Evolutionary conservation across 2,797 vertebrate genomes (phyloP).

Genomic region (Falco cherrug): DNA sequence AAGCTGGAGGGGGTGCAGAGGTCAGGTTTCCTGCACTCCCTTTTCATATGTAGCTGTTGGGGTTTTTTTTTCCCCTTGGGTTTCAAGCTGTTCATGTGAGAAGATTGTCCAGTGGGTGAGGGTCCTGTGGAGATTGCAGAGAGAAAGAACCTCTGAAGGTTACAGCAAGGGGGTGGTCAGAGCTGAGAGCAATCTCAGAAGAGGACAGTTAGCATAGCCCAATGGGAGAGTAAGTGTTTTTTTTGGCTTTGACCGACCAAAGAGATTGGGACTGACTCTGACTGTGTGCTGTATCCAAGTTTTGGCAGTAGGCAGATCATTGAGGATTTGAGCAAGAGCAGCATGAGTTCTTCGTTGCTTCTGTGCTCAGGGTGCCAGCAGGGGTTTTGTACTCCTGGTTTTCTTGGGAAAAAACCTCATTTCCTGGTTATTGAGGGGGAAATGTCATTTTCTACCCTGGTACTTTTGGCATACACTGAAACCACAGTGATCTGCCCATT

Average conservation of each 20-base stretch:
- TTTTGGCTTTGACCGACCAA: background rate
- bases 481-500: fast-evolving
- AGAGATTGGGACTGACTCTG: background rate
- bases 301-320: background rate
- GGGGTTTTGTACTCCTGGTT: background rate
- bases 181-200: background rate
- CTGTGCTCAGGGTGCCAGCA: background rate
- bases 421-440: background rate
- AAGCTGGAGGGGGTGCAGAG: background rate
- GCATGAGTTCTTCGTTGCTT: background rate
- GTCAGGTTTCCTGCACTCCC: background rate
- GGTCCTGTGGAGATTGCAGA: background rate
- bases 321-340: background rate
- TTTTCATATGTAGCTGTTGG: background rate
- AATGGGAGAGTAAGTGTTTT: background rate
- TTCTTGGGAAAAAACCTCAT: fast-evolving
- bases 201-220: background rate
- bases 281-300: background rate
- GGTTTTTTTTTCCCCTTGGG: background rate
- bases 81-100: background rate
- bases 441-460: background rate
- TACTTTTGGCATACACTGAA: background rate
- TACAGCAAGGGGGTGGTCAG: background rate
- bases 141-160: background rate
- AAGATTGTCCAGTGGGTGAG: background rate